Conservation (phyloP, 2,888 invertebrate species). For the Drosophila cyrtoloma region DNA sequence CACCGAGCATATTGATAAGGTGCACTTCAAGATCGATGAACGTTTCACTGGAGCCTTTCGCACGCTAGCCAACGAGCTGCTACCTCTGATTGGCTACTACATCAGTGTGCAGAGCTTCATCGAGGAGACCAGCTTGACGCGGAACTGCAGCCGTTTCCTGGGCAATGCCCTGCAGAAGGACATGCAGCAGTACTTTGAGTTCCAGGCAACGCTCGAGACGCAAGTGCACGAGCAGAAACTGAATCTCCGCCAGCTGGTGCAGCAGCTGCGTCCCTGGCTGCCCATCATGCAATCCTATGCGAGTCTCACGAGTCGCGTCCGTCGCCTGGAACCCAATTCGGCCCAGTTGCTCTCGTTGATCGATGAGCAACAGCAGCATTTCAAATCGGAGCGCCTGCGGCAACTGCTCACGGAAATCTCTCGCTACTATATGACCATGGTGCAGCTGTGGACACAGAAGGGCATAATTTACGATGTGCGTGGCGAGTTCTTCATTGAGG, state of each 20-base stretch:
- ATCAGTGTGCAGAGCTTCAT: slow-evolving; percentile 65
- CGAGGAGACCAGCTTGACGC: slow-evolving; percentile 52
- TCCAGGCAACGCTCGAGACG: slow-evolving; percentile 52
- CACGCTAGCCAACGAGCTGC: slow-evolving; percentile 48
- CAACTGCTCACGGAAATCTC: slow-evolving; percentile 39
- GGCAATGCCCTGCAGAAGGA: slow-evolving; percentile 37
- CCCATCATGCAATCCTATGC: slow-evolving; percentile 44
- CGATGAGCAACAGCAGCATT: slow-evolving; percentile 35
- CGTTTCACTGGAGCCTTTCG: slow-evolving; percentile 50
- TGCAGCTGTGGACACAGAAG: slow-evolving; percentile 69
- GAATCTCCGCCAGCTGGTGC: slow-evolving; percentile 50
- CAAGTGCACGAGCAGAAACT: slow-evolving; percentile 46
- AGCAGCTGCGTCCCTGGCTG: slow-evolving; percentile 60
- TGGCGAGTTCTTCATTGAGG: slow-evolving; percentile 64
- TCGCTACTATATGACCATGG: slow-evolving; percentile 60
- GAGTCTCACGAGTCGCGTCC: slow-evolving; percentile 33
- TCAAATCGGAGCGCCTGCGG: slow-evolving; percentile 22
- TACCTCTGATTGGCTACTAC: slow-evolving; percentile 59
- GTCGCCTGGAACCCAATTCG: slow-evolving; percentile 29
- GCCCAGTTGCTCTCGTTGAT: slow-evolving; percentile 54
- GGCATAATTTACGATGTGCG: slow-evolving; percentile 59
- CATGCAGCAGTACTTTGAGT: slow-evolving; percentile 52
- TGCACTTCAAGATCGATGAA: slow-evolving; percentile 63
- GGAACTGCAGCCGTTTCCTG: slow-evolving; percentile 30
- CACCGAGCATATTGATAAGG: slow-evolving; percentile 40